phyloP scores from a whole-genome alignment of 1,140 invertebrate species.

The Alviniconcha marisindica region DNA sequence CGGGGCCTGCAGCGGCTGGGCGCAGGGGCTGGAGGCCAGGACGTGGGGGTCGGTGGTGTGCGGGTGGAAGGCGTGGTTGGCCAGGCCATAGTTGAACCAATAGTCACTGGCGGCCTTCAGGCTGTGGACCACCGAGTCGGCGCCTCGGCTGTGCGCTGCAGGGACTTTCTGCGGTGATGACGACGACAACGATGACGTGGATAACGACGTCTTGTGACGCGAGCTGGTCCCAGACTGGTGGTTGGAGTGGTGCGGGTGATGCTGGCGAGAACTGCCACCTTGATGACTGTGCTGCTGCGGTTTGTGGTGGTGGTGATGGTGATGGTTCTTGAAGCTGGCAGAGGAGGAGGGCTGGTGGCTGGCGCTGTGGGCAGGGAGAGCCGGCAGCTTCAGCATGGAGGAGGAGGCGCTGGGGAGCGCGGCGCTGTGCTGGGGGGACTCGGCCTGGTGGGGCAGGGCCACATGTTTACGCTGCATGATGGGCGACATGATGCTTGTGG shows the following conservation, averaged over 20 bases:
- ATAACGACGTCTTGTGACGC: not conserved
- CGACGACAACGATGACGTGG: too few species aligned
- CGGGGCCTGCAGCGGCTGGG: not conserved
- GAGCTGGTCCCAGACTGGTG: not conserved
- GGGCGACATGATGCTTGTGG: conserved; percentile 41
- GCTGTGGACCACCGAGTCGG: not conserved
- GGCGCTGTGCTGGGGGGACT: not conserved
- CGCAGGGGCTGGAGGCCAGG: not conserved
- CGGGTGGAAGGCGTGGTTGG: not conserved
- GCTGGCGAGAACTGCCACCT: not conserved
- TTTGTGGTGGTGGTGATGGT: not conserved
- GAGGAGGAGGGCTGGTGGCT: not conserved
- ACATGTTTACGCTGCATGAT: conserved; percentile 28
- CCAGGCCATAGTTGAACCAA: not conserved
- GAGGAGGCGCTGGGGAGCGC: not conserved
- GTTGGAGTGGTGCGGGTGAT: not conserved
- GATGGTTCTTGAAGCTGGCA: not conserved
- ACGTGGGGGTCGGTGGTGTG: not conserved
- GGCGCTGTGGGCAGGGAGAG: not conserved
- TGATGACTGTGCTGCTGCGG: not conserved
- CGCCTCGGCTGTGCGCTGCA: not conserved
- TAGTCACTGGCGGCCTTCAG: conserved; percentile 4
- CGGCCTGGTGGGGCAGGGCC: not conserved
- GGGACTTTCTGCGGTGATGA: not conserved
- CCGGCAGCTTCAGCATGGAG: not conserved